Evolutionary conservation across 2,797 vertebrate species (phyloP).

Genomic region (Margarornis squamiger): DNA sequence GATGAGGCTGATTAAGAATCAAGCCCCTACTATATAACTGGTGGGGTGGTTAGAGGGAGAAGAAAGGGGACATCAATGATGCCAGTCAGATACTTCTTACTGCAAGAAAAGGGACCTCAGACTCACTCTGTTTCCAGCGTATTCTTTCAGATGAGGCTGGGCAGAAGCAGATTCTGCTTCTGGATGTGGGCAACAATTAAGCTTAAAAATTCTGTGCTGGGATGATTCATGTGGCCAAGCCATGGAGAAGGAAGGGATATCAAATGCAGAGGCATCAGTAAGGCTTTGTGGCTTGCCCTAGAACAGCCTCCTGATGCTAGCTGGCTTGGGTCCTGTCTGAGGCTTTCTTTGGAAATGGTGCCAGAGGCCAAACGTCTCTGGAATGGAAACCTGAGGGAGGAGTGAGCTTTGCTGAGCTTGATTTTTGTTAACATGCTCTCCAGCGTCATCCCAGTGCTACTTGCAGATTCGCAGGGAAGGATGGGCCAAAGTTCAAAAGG

Average conservation of each 20-base stretch:
- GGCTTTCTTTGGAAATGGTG: background rate
- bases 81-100: background rate
- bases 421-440: background rate
- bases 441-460: background rate
- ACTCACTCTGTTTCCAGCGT: background rate
- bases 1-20: background rate
- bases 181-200: background rate
- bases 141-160: background rate
- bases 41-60: background rate
- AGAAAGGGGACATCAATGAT: background rate
- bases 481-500: background rate
- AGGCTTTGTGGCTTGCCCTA: background rate
- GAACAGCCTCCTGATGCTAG: background rate
- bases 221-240: background rate
- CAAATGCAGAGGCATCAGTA: background rate
- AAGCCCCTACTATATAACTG: background rate
- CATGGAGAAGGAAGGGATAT: background rate
- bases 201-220: background rate
- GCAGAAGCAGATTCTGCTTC: background rate
- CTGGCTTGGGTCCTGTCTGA: background rate
- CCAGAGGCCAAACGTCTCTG: background rate
- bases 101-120: background rate
- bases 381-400: background rate
- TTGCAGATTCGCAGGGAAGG: background rate
- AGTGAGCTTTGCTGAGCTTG: background rate